phyloP scores from a whole-genome alignment of 1,140 invertebrate genomes.

The Octopus bimaculoides region DNA sequence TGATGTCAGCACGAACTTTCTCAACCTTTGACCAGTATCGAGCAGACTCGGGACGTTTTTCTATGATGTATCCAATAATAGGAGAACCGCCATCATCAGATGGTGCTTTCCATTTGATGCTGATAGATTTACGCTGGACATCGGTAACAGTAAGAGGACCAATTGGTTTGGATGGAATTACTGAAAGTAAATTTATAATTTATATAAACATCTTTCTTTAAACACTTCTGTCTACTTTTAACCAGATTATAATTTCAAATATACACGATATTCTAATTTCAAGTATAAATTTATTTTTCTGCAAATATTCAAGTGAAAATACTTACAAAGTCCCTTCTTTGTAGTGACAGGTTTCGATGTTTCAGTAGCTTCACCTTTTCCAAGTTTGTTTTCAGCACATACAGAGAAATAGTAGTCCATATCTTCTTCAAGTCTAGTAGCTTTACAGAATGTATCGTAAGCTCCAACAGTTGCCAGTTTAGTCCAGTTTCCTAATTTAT shows the following conservation, averaged over 20 bases:
- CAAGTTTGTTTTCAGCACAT: constrained; percentile 89
- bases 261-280: too few relatives aligned
- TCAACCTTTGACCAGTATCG: constrained; percentile 84
- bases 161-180: constrained; percentile 70
- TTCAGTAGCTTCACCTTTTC: constrained; percentile 79
- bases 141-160: constrained; percentile 73
- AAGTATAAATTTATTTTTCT: too few relatives aligned
- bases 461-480: constrained; percentile 66
- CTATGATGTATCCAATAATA: constrained; percentile 48
- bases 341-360: constrained; percentile 62
- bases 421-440: constrained; percentile 76
- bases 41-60: constrained; percentile 63
- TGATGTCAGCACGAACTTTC: constrained; percentile 28
- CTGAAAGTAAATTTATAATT: not conserved
- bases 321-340: constrained; percentile 3
- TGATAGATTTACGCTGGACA: constrained; percentile 30
- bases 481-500: constrained; percentile 33
- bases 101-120: constrained; percentile 31
- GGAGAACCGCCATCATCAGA: constrained; percentile 62
- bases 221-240: too few relatives aligned
- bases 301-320: not conserved
- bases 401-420: constrained; percentile 89
- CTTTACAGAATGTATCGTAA: constrained; percentile 80
- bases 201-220: too few relatives aligned
- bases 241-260: too few relatives aligned